Evolutionary conservation across 2,888 invertebrate genomes (phyloP).

Genomic region (Dolomedes plantarius): DNA sequence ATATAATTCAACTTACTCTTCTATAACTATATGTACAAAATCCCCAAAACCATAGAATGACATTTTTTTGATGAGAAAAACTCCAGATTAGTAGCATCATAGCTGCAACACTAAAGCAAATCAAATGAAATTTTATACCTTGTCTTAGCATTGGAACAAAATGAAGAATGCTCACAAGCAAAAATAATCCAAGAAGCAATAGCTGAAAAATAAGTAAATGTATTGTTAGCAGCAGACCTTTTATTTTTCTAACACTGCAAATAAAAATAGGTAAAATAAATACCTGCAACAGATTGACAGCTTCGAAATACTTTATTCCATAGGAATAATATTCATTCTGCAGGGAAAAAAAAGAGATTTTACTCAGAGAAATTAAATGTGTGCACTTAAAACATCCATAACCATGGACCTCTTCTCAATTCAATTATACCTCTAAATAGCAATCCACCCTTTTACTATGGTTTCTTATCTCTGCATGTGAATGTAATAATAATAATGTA

Average conservation of each 20-base stretch:
- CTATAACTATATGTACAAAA: conserved; percentile 29
- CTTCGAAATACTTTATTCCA: background rate
- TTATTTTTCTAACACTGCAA: background rate
- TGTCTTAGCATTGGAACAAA: conserved; percentile 11
- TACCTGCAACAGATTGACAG: background rate
- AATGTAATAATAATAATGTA: too few species aligned
- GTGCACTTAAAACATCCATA: too few species aligned
- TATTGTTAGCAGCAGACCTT: background rate
- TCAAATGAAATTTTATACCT: conserved; percentile 10
- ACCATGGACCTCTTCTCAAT: too few species aligned
- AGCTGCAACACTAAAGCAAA: conserved; percentile 2
- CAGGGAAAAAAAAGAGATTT: too few species aligned
- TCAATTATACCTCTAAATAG: too few species aligned
- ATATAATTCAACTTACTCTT: conserved; percentile 44
- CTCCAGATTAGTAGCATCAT: conserved; percentile 31
- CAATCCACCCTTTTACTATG: too few species aligned
- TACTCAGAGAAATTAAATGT: too few species aligned
- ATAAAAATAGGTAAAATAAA: background rate
- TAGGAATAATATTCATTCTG: background rate
- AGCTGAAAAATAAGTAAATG: conserved; percentile 22
- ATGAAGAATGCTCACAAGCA: conserved; percentile 28
- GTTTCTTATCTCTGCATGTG: too few species aligned
- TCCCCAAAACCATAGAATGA: conserved; percentile 32
- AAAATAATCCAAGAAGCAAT: conserved; percentile 43
- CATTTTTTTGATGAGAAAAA: conserved; percentile 28